Base-by-base conservation (phyloP, 1,140 invertebrate species). In the Dryas iulia region DNA sequence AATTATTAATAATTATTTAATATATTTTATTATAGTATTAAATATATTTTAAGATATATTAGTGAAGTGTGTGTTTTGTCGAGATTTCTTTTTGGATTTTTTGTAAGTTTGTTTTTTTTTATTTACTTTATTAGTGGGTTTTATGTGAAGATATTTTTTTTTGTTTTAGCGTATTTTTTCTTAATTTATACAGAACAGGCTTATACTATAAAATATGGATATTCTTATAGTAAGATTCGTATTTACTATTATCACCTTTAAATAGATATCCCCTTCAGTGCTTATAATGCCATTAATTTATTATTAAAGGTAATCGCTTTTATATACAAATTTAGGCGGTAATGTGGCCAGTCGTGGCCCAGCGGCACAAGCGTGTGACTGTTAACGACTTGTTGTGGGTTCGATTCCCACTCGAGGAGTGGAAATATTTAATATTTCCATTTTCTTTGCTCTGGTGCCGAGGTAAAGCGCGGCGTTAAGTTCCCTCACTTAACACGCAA, bases 21-120 rank as follows among this genome's bases (percentile, higher is more conserved):
- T 47, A 21, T 47, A 47, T 47, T 47, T n/a, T n/a, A n/a, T n/a
- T n/a, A n/a, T n/a, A 8, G 3, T 47, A 47, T 47, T 47, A 3
- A 47, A 47, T 10, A 10, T 21, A 47, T 47, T 47, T 6, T 21
- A 21, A 47, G 6, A 47, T 52, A 52, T 54, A 26, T 67, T 35
- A 33, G 66, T 67, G 66, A 47, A 67, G 66, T 61, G 30, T 26
- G 47, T 47, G 35, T 47, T 61, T 62, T 53, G 6, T 11, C 12
- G 14, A 28, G 10, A 11, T 18, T 53, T n/a, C 3, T 12, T 21
- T 0, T 47, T 21, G 59, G 39, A 23, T 14, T 23, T 47, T 28
- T 62, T 4, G 59, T 62, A 62, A 62, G 59, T 53, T 52, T 62
- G 33, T 18, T 23, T 33, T 6, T 14, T 39, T 18, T 47, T 21